Percentiles rank a stretch among this genome's conserved stretches.
phyloP scores from a whole-genome alignment of 2,113 vertebrate species.

The Falco punctatus region DNA sequence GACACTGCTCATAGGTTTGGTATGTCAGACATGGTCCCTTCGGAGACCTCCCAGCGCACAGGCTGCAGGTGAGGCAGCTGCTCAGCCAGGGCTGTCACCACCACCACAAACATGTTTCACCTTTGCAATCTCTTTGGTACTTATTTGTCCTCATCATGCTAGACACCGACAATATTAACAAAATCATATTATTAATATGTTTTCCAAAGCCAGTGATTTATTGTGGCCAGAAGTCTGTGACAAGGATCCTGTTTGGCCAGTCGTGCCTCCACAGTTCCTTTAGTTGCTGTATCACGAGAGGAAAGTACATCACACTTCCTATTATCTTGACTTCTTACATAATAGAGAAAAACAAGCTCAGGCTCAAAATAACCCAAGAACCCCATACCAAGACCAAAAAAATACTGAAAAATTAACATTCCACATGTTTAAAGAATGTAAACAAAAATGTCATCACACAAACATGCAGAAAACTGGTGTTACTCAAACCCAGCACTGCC shows the following conservation, averaged over 20 bases:
- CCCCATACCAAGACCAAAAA: background rate
- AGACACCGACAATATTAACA: background rate
- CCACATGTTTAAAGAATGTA: constrained; percentile 59
- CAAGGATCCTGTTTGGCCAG: background rate
- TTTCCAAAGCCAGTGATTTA: background rate
- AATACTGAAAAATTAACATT: constrained; percentile 35
- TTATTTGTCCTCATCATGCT: background rate
- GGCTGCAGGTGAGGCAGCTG: constrained; percentile 21
- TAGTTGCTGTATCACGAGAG: background rate
- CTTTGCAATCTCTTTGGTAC: background rate
- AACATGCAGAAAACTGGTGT: constrained; percentile 46
- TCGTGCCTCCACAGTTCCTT: background rate
- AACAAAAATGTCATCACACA: constrained; percentile 45
- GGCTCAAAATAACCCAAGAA: constrained; percentile 12
- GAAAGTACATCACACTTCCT: constrained; percentile 11
- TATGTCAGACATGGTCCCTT: background rate
- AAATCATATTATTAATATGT: background rate
- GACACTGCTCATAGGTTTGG: background rate
- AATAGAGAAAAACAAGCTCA: background rate
- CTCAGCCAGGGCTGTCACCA: background rate
- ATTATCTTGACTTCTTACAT: constrained; percentile 10
- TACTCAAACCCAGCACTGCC: background rate
- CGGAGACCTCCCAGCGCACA: background rate
- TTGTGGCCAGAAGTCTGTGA: background rate
- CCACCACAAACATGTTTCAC: background rate